phyloP scores from a whole-genome alignment of 2,888 invertebrate genomes.

The Drosophila hawaiiensis region DNA sequence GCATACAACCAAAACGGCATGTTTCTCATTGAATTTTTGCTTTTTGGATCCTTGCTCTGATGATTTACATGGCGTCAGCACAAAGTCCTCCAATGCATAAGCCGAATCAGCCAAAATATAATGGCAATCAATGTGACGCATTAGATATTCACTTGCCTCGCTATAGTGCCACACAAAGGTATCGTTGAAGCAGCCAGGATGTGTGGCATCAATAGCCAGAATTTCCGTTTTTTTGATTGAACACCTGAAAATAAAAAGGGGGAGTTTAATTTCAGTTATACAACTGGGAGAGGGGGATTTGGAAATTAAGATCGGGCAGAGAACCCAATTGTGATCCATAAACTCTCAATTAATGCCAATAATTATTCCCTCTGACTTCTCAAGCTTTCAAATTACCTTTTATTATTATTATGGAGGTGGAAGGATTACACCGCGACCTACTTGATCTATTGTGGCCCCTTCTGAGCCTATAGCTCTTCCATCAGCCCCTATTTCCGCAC shows the following conservation, averaged over 20 bases:
- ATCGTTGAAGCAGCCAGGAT: conserved; percentile 1
- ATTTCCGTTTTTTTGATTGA: conserved; percentile 11
- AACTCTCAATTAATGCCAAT: too few relatives aligned
- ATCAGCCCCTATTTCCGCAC: too few relatives aligned
- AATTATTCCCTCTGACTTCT: too few relatives aligned
- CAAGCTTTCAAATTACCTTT: too few relatives aligned
- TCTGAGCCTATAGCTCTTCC: too few relatives aligned
- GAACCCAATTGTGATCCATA: too few relatives aligned
- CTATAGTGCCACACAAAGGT: not conserved
- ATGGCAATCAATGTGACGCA: not conserved
- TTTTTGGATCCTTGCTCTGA: not conserved
- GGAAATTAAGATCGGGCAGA: too few relatives aligned
- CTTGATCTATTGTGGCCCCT: too few relatives aligned
- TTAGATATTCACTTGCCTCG: not conserved
- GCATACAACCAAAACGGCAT: not conserved
- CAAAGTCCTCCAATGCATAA: conserved; percentile 1
- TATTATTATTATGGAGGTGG: too few relatives aligned
- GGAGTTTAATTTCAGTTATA: too few relatives aligned
- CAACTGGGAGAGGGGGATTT: too few relatives aligned
- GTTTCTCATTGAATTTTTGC: conserved; percentile 6
- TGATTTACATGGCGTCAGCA: not conserved
- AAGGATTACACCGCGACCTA: too few relatives aligned
- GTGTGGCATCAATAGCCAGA: not conserved
- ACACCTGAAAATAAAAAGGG: not conserved
- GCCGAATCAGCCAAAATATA: not conserved